These are phyloP conservation scores for Hippocampus guttulatus DNA, from an alignment of 2,113 vertebrate genomes.

Conservation along the genomic window DNA sequence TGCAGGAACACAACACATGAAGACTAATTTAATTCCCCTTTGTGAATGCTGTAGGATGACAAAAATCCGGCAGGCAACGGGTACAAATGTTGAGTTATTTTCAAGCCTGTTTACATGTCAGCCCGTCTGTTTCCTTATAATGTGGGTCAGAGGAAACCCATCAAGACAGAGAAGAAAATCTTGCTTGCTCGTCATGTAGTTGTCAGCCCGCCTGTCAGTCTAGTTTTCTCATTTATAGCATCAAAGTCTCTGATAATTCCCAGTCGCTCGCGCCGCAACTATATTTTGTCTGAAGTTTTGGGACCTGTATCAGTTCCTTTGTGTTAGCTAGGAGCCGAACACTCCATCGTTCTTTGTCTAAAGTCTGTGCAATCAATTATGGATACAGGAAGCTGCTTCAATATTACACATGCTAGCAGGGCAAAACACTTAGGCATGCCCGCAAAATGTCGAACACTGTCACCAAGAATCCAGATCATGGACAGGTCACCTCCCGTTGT, in stretches of 20 bases:
- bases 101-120: conserved; percentile 44
- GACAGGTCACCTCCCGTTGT: not conserved
- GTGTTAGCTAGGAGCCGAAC: conserved; percentile 44
- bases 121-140: conserved; percentile 43
- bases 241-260: conserved; percentile 36
- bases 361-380: conserved; percentile 55
- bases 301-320: conserved; percentile 29
- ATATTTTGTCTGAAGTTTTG: conserved; percentile 46
- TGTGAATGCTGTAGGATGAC: conserved; percentile 13
- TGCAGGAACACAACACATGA: not conserved
- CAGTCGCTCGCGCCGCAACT: conserved; percentile 33
- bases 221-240: conserved; percentile 19
- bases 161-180: conserved; percentile 35
- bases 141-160: conserved; percentile 61
- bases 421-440: not conserved
- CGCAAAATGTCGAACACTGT: not conserved
- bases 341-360: conserved; percentile 55
- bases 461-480: not conserved
- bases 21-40: not conserved
- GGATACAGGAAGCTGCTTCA: conserved; percentile 45
- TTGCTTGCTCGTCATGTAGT: conserved; percentile 36
- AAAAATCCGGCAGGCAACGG: conserved; percentile 24
- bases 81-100: conserved; percentile 34
- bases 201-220: conserved; percentile 31
- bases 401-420: conserved; percentile 38